Percentiles rank a stretch among this genome's conserved stretches.
Evolutionary conservation across 2,797 vertebrate genomes (phyloP).

Genomic region (Etheostoma nigrum): DNA sequence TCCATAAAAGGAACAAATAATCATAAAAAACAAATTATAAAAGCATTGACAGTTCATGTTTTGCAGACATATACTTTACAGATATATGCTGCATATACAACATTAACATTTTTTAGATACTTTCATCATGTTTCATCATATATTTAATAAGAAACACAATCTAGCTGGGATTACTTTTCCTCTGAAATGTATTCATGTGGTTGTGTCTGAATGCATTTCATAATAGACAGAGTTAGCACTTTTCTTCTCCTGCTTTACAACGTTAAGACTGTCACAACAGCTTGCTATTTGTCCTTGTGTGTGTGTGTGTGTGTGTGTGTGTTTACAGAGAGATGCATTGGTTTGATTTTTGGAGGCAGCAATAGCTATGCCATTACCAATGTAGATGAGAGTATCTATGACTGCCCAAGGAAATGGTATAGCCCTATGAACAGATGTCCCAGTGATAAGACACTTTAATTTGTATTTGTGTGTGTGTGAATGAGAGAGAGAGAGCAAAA

Average conservation of each 20-base stretch:
- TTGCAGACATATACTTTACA: not conserved
- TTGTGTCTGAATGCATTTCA: not conserved
- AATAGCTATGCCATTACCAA: slow-evolving; percentile 27
- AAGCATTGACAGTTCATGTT: not conserved
- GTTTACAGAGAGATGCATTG: slow-evolving; percentile 11
- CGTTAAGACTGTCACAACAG: too few species aligned
- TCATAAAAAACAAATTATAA: not conserved
- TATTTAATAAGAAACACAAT: not conserved
- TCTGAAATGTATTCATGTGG: slow-evolving; percentile 5
- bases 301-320: not conserved
- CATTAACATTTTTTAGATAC: not conserved
- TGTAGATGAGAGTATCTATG: slow-evolving; percentile 36
- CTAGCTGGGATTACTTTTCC: not conserved
- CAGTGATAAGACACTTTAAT: slow-evolving; percentile 52
- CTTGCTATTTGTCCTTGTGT: not conserved
- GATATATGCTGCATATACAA: not conserved
- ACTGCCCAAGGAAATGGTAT: slow-evolving; percentile 46
- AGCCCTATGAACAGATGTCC: slow-evolving; percentile 52
- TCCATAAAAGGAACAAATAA: too few species aligned
- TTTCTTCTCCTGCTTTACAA: too few species aligned
- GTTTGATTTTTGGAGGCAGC: slow-evolving; percentile 28
- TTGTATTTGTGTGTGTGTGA: slow-evolving; percentile 23
- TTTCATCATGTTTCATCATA: not conserved
- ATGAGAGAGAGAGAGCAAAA: too few species aligned
- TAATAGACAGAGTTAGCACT: not conserved